A percentile compares a stretch with the other conserved stretches of the same genome.
phyloP scores from a whole-genome alignment of 2,113 vertebrate species.

The Tenrec ecaudatus region DNA sequence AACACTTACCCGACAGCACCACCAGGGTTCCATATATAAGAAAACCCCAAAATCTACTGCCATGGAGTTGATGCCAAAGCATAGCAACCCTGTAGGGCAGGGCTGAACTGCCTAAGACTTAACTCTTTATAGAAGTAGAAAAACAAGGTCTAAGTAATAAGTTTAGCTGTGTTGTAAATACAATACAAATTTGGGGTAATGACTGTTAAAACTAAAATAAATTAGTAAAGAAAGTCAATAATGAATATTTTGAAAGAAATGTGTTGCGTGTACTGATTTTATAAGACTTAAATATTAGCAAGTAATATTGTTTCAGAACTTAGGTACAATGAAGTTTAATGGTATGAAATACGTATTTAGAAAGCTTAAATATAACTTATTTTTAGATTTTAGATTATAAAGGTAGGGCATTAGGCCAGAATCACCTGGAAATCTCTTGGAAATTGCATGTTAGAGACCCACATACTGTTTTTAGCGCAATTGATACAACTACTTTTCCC shows the following conservation, averaged over 20 bases:
- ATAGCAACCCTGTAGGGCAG: too few species aligned
- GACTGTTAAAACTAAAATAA: slow-evolving; percentile 36
- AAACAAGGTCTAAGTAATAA: slow-evolving; percentile 34
- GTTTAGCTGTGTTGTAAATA: background rate
- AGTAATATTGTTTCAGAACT: slow-evolving; percentile 5
- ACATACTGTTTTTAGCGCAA: background rate
- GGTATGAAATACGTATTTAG: slow-evolving; percentile 48
- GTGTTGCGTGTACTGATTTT: slow-evolving; percentile 13
- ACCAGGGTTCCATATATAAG: too few species aligned
- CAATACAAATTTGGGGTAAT: slow-evolving; percentile 4
- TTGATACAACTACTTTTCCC: background rate
- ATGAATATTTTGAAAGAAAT: slow-evolving; percentile 43
- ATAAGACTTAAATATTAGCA: slow-evolving; percentile 56
- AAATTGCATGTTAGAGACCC: slow-evolving; percentile 11
- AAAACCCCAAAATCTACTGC: too few species aligned
- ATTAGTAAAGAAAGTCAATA: slow-evolving; percentile 40
- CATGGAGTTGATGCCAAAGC: too few species aligned
- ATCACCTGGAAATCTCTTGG: slow-evolving; percentile 2
- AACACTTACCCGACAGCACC: too few species aligned
- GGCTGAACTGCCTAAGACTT: too few species aligned
- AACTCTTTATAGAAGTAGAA: too few species aligned
- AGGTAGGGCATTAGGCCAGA: slow-evolving; percentile 33
- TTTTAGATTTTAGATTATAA: slow-evolving; percentile 3
- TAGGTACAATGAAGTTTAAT: slow-evolving; percentile 44
- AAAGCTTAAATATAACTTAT: slow-evolving; percentile 56